These are phyloP conservation scores for Linhomoeus sp. DNA, from an alignment of 2,888 invertebrate genomes.

Conservation along the genomic window DNA sequence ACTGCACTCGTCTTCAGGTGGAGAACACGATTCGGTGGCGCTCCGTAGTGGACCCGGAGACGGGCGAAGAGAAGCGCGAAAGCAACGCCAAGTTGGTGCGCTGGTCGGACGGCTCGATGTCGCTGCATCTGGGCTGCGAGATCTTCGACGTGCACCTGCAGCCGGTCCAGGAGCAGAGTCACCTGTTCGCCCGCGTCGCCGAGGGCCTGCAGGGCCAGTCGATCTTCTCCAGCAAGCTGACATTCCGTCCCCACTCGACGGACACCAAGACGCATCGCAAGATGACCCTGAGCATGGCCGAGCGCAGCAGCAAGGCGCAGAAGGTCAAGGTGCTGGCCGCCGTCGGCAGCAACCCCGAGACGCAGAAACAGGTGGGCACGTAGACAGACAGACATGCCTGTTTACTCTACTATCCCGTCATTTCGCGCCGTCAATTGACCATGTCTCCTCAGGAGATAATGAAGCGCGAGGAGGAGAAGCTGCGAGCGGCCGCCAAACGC, in stretches of 20 bases:
- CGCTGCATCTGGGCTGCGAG: slow-evolving; percentile 83
- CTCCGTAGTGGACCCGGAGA: slow-evolving; percentile 38
- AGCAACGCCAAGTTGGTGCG: slow-evolving; percentile 83
- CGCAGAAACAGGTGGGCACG: slow-evolving; percentile 41
- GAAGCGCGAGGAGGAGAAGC: slow-evolving; percentile 84
- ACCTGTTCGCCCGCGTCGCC: slow-evolving; percentile 88
- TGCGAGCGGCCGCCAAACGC: slow-evolving; percentile 62
- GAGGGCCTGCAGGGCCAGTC: slow-evolving; percentile 88
- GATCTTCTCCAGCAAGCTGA: slow-evolving; percentile 82
- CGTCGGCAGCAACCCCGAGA: slow-evolving; percentile 80
- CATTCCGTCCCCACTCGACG: slow-evolving; percentile 93
- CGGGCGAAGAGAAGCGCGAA: slow-evolving; percentile 39
- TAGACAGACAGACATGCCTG: no score
- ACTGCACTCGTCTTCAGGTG: slow-evolving; percentile 39
- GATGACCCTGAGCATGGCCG: slow-evolving; percentile 91
- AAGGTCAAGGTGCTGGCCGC: slow-evolving; percentile 67
- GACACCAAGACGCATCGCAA: slow-evolving; percentile 97
- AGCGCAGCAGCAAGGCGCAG: slow-evolving; percentile 72
- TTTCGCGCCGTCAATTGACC: no score
- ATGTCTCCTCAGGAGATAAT: slow-evolving; percentile 15
- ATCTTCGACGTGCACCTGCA: slow-evolving; percentile 93
- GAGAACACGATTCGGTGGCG: slow-evolving; percentile 96
- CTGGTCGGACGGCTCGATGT: slow-evolving; percentile 90
- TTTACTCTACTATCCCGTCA: no score
- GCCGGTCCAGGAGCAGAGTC: slow-evolving; percentile 74